A percentile compares a stretch with the other conserved stretches of the same genome.
These are phyloP conservation scores for Cavia aperea DNA, from an alignment of 2,113 vertebrate species.

Conservation along the genomic window DNA sequence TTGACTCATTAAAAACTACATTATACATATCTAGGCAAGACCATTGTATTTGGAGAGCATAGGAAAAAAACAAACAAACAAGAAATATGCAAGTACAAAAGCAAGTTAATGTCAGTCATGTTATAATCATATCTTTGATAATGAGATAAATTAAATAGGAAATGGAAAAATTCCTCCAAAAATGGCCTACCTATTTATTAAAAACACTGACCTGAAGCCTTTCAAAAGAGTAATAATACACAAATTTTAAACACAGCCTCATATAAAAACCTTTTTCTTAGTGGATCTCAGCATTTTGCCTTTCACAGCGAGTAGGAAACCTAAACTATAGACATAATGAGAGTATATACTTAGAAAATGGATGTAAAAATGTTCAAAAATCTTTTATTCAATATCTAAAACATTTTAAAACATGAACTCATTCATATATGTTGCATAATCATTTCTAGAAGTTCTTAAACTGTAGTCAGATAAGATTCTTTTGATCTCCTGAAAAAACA, in stretches of 20 bases:
- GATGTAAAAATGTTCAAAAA: not conserved
- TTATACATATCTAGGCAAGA: not conserved
- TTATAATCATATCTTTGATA: not conserved
- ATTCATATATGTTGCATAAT: not conserved
- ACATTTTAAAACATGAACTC: not conserved
- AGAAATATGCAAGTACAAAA: constrained; percentile 5
- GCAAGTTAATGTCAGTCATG: not conserved
- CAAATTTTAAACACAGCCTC: not conserved
- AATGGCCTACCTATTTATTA: not conserved
- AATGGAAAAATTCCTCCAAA: not conserved
- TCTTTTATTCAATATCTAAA: not conserved
- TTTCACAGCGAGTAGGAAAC: not conserved
- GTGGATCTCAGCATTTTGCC: not conserved
- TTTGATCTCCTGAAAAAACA: not conserved
- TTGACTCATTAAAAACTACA: not conserved
- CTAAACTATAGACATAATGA: not conserved
- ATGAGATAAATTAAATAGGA: not conserved
- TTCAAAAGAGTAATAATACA: not conserved
- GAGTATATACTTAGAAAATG: not conserved
- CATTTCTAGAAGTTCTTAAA: not conserved
- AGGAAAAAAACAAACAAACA: not conserved
- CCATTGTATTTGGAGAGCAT: not conserved
- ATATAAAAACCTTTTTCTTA: not conserved
- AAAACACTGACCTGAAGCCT: not conserved
- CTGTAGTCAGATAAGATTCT: not conserved